Evolutionary conservation across 2,888 invertebrate species (phyloP), one percentile per base, ranked within the genome.

Genomic region (Amblyteles armatorius): DNA sequence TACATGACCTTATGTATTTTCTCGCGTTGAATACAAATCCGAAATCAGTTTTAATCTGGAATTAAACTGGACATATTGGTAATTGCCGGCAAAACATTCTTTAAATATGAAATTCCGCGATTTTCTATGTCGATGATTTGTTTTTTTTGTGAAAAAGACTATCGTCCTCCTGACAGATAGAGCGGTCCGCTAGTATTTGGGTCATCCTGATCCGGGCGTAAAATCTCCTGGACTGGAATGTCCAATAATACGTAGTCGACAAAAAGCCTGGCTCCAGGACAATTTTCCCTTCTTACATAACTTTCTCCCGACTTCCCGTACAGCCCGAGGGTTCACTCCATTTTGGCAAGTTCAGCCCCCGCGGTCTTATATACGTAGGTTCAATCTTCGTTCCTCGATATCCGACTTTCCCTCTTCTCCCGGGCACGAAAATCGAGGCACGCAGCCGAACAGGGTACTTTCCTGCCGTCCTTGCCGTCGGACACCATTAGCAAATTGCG

Each of bases 401-500:
- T 79, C 79, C 74, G 79, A 82, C 78, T 79, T 79, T 74, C 81
- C 81, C 81, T 77, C 80, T 71, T 76, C 74, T 79, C 55, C 7
- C 57, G 71, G 74, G 65, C 50, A 44, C 67, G 69, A 60, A 36
- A 68, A 60, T 36, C 60, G 68, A 77, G 68, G 78, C n/a, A 22
- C 57, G n/a, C 48, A 63, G 52, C 48, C 80, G 71, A 48, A 55
- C 72, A 65, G 68, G 57, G 63, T 48, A 72, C 76, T 72, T 82
- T 63, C 67, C 3, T 71, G 44, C 76, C 79, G 69, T 86, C 83
- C 82, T 86, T 78, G 63, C 74, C 83, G 84, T 84, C 85, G 83
- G 82, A 67, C 83, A 83, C 88, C 88, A 88, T 88, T 88, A 88
- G 87, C 74, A 88, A 86, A 88, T 88, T 88, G 87, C 84, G 84